Conservation (phyloP, 2,888 invertebrate genomes). For the Xanthia togata region DNA sequence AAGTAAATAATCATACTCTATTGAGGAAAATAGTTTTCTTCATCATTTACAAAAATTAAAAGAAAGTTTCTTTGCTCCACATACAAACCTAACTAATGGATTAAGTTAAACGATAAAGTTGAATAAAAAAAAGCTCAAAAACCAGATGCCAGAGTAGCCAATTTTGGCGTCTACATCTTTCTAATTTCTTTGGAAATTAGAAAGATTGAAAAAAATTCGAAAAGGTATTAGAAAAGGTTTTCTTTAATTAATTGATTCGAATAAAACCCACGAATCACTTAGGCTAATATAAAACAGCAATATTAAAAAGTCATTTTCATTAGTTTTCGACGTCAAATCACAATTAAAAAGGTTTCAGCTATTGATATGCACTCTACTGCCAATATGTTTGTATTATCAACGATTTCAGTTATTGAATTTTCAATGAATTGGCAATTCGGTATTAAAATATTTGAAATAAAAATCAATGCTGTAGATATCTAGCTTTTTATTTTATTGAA, state of each 20-base stretch:
- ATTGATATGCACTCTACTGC: background rate
- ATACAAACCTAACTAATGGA: background rate
- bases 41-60: background rate
- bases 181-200: too few species aligned
- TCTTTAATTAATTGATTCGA: conserved; percentile 7
- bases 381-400: background rate
- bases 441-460: background rate
- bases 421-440: background rate
- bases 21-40: background rate
- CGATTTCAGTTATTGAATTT: conserved; percentile 3
- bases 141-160: background rate
- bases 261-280: background rate
- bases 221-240: too few species aligned
- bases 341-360: conserved; percentile 1
- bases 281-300: conserved; percentile 4
- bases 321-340: conserved; percentile 1
- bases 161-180: background rate
- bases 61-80: background rate
- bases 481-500: background rate
- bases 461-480: background rate
- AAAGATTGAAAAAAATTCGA: too few species aligned
- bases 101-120: background rate
- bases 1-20: background rate
- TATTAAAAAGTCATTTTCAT: conserved; percentile 16
- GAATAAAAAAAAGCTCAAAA: background rate